Percentiles rank a stretch among this genome's conserved stretches.
phyloP scores from a whole-genome alignment of 2,113 vertebrate genomes.

The Typhlomys cinereus region DNA sequence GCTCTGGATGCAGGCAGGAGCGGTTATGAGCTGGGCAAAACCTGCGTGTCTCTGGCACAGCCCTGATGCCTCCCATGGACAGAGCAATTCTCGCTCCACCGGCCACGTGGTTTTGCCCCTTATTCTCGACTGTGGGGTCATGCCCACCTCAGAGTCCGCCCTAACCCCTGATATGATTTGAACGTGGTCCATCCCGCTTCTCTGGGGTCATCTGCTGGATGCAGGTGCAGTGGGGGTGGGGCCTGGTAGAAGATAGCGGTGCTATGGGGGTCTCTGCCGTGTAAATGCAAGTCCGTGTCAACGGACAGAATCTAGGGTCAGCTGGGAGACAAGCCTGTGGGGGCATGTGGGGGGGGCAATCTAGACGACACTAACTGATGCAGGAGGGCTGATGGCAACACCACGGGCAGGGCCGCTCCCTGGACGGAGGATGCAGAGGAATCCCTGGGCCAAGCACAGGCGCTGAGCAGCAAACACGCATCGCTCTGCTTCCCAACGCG shows the following conservation, averaged over 20 bases:
- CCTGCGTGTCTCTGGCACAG: background rate
- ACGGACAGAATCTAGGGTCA: too few species aligned
- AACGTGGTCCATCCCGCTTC: background rate
- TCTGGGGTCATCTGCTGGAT: background rate
- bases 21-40: background rate
- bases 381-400: background rate
- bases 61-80: rapidly evolving
- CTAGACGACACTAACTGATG: background rate
- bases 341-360: too few species aligned
- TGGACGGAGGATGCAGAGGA: too few species aligned
- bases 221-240: background rate
- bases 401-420: too few species aligned
- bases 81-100: background rate
- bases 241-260: background rate
- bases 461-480: too few species aligned
- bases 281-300: too few species aligned
- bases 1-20: too few species aligned
- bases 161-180: background rate
- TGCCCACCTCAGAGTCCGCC: background rate
- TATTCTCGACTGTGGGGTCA: background rate
- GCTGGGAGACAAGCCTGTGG: too few species aligned
- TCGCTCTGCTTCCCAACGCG: too few species aligned
- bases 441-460: too few species aligned
- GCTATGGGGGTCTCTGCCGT: too few species aligned
- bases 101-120: background rate